Percentiles rank a stretch among this genome's conserved stretches.
Conservation (phyloP, 2,888 invertebrate genomes). For the Lepetodrilus schrolli region DNA sequence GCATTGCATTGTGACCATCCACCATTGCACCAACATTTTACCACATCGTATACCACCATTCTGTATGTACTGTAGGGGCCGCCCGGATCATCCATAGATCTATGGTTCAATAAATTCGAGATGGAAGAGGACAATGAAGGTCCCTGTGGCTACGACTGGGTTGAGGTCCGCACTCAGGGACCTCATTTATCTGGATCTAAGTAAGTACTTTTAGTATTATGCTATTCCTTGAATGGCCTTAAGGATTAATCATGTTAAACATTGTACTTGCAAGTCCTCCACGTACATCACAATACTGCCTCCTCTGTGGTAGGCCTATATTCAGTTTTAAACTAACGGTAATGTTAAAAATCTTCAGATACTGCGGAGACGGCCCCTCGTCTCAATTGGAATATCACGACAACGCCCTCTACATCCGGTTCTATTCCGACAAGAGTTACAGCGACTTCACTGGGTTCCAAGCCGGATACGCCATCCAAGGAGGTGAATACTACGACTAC, state of each 20-base stretch:
- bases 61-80: slow-evolving; percentile 29
- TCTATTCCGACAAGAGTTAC: slow-evolving; percentile 37
- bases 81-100: slow-evolving; percentile 20
- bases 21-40: too few species aligned
- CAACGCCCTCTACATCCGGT: slow-evolving; percentile 34
- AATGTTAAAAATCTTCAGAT: too few species aligned
- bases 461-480: slow-evolving; percentile 30
- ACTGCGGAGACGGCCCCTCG: slow-evolving; percentile 37
- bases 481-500: background rate
- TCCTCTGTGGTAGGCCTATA: too few species aligned
- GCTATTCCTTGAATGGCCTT: too few species aligned
- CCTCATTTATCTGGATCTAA: slow-evolving; percentile 43
- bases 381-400: slow-evolving; percentile 21
- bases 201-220: too few species aligned
- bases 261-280: too few species aligned
- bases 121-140: slow-evolving; percentile 37
- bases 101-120: slow-evolving; percentile 36
- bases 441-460: slow-evolving; percentile 35
- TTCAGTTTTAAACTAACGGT: too few species aligned
- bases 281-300: too few species aligned
- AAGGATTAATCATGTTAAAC: too few species aligned
- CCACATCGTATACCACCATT: too few species aligned
- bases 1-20: too few species aligned
- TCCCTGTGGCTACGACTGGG: slow-evolving; percentile 45
- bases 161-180: slow-evolving; percentile 43